Evolutionary conservation across 2,888 invertebrate genomes (phyloP).

Genomic region (Galeruca laticollis): DNA sequence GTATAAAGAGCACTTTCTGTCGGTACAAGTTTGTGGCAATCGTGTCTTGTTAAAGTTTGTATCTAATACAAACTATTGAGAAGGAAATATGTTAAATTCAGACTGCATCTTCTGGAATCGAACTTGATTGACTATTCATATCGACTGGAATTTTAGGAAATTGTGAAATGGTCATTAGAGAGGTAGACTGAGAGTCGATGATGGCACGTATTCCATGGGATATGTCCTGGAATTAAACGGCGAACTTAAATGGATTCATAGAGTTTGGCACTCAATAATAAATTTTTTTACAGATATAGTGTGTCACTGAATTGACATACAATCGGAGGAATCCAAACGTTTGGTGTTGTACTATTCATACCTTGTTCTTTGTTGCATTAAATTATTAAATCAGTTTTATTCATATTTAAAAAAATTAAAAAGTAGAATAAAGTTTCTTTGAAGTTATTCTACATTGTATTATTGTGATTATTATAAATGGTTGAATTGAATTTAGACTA

Average conservation of each 20-base stretch:
- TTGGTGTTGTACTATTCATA: too few relatives aligned
- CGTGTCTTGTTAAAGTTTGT: conserved; percentile 41
- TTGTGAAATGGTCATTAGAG: conserved; percentile 15
- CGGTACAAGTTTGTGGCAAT: conserved; percentile 49
- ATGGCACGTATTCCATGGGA: background rate
- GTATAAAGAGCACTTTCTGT: conserved; percentile 27
- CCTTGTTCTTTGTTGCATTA: too few relatives aligned
- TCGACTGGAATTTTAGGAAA: conserved; percentile 23
- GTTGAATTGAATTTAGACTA: too few relatives aligned
- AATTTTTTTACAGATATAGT: too few relatives aligned
- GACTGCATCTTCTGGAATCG: conserved; percentile 44
- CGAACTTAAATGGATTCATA: background rate
- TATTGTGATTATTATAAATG: too few relatives aligned
- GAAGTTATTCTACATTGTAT: too few relatives aligned
- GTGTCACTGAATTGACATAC: too few relatives aligned
- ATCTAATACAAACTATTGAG: conserved; percentile 42
- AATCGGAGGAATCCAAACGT: too few relatives aligned
- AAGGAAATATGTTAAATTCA: conserved; percentile 47
- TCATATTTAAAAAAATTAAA: too few relatives aligned
- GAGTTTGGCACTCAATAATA: background rate
- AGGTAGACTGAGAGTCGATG: background rate
- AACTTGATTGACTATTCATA: conserved; percentile 44
- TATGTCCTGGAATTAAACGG: background rate
- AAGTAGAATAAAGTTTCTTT: too few relatives aligned
- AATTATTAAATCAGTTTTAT: too few relatives aligned